Percentiles rank a stretch among this genome's conserved stretches.
Evolutionary conservation across 2,113 vertebrate genomes (phyloP).

Genomic region (Dipodomys ordii): DNA sequence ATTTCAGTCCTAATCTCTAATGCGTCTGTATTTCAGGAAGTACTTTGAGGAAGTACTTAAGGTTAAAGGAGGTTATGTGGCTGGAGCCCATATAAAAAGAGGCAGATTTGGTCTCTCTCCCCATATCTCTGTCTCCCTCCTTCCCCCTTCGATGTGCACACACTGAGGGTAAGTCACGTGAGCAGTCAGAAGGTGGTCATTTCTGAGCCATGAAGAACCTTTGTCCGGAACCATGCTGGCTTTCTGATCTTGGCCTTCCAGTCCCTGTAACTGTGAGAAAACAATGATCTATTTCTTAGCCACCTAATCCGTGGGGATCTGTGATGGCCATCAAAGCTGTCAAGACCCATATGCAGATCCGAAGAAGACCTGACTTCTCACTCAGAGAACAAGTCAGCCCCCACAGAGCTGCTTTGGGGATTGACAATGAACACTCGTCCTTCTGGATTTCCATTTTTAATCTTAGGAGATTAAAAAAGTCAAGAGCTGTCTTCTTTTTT

Average conservation of each 20-base stretch:
- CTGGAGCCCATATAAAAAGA: slow-evolving; percentile 5
- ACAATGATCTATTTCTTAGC: background rate
- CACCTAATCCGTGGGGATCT: background rate
- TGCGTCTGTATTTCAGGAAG: background rate
- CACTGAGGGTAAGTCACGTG: background rate
- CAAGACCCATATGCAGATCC: background rate
- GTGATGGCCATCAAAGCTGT: background rate
- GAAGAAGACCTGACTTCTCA: slow-evolving; percentile 14
- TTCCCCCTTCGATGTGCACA: accelerated
- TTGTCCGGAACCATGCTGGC: background rate
- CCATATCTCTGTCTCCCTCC: too few relatives aligned
- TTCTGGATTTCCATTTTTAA: slow-evolving; percentile 59
- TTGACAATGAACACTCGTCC: background rate
- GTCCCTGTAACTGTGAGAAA: slow-evolving; percentile 31
- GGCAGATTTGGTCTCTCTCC: background rate
- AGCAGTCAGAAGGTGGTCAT: background rate
- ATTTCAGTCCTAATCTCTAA: background rate
- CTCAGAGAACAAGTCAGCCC: slow-evolving; percentile 26
- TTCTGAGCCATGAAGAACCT: background rate
- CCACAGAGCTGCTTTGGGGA: slow-evolving; percentile 6
- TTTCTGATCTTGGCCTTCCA: background rate
- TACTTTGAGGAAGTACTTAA: slow-evolving; percentile 3
- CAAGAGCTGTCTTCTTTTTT: background rate
- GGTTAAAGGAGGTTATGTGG: background rate
- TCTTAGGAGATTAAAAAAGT: background rate